Evolutionary conservation across 2,113 vertebrate genomes (phyloP).

Genomic region (Ondatra zibethicus): DNA sequence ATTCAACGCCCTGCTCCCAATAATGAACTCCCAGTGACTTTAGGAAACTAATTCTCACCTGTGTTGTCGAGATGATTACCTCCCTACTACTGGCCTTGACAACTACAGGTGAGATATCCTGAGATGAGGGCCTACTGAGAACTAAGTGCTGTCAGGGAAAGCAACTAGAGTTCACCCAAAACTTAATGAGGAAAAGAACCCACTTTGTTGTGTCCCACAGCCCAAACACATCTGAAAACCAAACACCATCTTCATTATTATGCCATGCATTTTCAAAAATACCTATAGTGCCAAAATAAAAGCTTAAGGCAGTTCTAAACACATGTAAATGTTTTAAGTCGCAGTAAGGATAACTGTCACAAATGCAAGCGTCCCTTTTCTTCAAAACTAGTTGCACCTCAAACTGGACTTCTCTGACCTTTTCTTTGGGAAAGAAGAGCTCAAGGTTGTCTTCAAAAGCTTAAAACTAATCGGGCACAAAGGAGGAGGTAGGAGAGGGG

Average conservation of each 20-base stretch:
- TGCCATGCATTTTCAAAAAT: neutral
- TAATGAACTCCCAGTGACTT: neutral
- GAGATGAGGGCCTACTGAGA: slow-evolving; percentile 1
- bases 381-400: slow-evolving; percentile 28
- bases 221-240: neutral
- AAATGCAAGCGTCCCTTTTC: slow-evolving; percentile 31
- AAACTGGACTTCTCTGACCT: neutral
- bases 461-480: neutral
- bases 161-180: slow-evolving; percentile 5
- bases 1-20: neutral
- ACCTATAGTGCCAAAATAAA: slow-evolving; percentile 1
- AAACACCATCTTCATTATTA: neutral
- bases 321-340: neutral
- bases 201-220: neutral
- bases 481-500: neutral
- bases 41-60: neutral
- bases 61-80: neutral
- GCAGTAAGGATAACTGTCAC: slow-evolving; percentile 31
- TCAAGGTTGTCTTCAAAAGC: neutral
- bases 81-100: neutral
- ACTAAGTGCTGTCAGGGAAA: neutral
- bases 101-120: neutral
- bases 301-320: neutral
- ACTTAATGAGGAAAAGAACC: neutral
- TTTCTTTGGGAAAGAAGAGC: slow-evolving; percentile 5